These are phyloP conservation scores for Penelope pileata DNA, from an alignment of 2,113 vertebrate species.

Conservation along the genomic window DNA sequence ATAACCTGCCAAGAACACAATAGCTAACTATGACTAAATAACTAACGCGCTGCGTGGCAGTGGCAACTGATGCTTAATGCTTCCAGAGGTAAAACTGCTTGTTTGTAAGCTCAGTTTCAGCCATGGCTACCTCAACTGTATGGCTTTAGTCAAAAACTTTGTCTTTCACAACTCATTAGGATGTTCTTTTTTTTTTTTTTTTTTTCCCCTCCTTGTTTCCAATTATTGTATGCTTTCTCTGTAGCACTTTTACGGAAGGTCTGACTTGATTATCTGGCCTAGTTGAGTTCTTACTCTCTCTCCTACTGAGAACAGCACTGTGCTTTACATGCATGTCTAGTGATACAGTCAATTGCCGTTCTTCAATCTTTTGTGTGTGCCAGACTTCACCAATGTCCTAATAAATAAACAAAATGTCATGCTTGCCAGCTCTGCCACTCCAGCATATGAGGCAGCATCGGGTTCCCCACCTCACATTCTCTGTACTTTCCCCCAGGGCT, in stretches of 20 bases:
- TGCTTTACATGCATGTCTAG: neutral
- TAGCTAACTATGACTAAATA: neutral
- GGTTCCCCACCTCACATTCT: neutral
- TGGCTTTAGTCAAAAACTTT: neutral
- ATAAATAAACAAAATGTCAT: neutral
- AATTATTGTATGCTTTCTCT: neutral
- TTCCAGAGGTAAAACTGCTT: neutral
- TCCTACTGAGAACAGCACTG: neutral
- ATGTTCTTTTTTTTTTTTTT: neutral
- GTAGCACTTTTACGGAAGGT: neutral
- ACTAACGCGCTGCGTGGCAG: neutral
- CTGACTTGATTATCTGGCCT: neutral
- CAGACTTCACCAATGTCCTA: neutral
- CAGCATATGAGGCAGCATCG: neutral
- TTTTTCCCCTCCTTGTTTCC: no score
- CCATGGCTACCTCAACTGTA: neutral
- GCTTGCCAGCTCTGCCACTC: neutral
- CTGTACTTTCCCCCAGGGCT: neutral
- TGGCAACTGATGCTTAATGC: neutral
- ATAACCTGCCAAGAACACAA: neutral
- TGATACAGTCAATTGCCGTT: neutral
- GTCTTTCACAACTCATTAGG: neutral
- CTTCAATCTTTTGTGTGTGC: neutral
- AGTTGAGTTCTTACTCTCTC: neutral
- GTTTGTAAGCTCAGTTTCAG: neutral